phyloP scores from a whole-genome alignment of 2,113 vertebrate species.

The Struthidea cinerea region DNA sequence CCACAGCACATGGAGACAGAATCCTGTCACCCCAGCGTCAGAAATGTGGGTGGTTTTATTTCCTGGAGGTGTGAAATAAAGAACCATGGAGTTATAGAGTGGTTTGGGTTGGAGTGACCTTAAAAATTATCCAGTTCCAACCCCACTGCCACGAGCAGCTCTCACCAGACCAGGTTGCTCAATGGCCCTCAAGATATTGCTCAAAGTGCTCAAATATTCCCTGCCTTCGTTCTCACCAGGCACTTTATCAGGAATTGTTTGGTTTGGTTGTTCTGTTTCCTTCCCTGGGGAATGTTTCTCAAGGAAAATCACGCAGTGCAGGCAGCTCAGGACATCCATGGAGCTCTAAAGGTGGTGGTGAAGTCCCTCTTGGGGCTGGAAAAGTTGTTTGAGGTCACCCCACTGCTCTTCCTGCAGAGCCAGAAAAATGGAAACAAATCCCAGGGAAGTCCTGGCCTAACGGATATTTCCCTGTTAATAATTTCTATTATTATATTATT shows the following conservation, averaged over 20 bases:
- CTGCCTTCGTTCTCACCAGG: neutral
- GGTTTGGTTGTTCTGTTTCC: neutral
- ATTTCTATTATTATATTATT: neutral
- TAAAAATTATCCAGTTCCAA: neutral
- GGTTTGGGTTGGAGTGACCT: neutral
- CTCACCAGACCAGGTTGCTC: neutral
- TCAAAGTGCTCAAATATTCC: neutral
- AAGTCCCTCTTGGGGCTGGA: neutral
- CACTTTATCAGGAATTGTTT: neutral
- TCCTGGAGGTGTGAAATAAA: neutral
- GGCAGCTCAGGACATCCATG: fast-evolving
- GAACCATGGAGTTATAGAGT: neutral
- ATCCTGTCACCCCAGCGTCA: neutral
- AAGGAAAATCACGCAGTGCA: neutral
- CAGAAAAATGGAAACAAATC: neutral
- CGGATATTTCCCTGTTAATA: neutral
- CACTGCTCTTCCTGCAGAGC: neutral
- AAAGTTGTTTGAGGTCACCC: neutral
- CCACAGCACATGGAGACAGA: neutral
- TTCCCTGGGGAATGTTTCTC: neutral
- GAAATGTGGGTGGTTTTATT: neutral
- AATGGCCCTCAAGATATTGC: neutral
- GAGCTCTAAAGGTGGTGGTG: neutral
- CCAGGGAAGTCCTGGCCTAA: neutral
- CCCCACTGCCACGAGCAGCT: neutral